phyloP scores from a whole-genome alignment of 2,797 vertebrate species.

The Micrastur ruficollis region DNA sequence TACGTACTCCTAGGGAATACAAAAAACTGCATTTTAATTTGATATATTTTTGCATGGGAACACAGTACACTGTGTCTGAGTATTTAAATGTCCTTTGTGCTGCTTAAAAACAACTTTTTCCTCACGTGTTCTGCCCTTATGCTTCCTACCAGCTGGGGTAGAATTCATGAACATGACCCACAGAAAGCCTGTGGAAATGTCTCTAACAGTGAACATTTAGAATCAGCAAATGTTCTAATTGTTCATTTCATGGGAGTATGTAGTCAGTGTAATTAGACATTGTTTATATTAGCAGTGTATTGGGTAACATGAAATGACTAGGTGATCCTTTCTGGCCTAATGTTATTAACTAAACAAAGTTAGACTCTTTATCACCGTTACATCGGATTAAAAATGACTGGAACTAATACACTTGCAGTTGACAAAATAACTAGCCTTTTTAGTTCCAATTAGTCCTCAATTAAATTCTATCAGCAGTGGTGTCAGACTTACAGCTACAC shows the following conservation, averaged over 20 bases:
- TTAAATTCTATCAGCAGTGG: slow-evolving; percentile 30
- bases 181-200: slow-evolving; percentile 24
- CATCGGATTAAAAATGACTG: slow-evolving; percentile 58
- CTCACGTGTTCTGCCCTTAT: not conserved
- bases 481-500: slow-evolving; percentile 6
- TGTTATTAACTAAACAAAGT: slow-evolving; percentile 59
- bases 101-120: not conserved
- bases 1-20: not conserved
- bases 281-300: slow-evolving; percentile 53
- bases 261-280: slow-evolving; percentile 43
- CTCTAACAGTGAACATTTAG: not conserved
- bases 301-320: slow-evolving; percentile 53
- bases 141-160: not conserved
- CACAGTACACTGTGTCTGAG: not conserved
- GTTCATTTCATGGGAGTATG: slow-evolving; percentile 47
- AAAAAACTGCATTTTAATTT: not conserved
- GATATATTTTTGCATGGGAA: not conserved
- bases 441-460: slow-evolving; percentile 61
- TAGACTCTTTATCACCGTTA: slow-evolving; percentile 36
- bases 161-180: not conserved
- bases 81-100: not conserved
- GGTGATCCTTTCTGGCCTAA: slow-evolving; percentile 55
- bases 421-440: slow-evolving; percentile 62
- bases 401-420: slow-evolving; percentile 47
- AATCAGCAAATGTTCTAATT: slow-evolving; percentile 60